phyloP scores from a whole-genome alignment of 2,888 invertebrate genomes.

The Papilio demoleus region DNA sequence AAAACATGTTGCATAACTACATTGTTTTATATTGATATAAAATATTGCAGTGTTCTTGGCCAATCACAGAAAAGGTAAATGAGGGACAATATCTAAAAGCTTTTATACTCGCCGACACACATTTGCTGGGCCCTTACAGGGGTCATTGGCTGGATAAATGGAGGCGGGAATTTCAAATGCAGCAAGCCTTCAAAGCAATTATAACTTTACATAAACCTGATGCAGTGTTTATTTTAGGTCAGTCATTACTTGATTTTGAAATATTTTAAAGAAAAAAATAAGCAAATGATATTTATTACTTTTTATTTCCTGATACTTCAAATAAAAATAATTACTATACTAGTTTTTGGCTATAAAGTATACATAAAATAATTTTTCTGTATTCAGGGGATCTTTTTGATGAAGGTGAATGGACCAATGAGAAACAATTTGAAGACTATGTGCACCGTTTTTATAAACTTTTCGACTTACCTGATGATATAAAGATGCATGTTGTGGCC shows the following conservation, averaged over 20 bases:
- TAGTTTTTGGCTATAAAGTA: too few species aligned
- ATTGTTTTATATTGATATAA: constrained; percentile 25
- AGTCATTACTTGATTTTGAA: constrained; percentile 41
- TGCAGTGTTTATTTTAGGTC: constrained; percentile 94
- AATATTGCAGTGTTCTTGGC: constrained; percentile 89
- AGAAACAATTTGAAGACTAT: constrained; percentile 90
- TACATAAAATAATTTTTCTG: neutral
- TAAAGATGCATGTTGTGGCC: constrained; percentile 88
- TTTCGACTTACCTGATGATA: constrained; percentile 87
- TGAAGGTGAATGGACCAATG: constrained; percentile 94
- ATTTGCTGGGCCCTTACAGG: constrained; percentile 91
- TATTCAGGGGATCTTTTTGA: constrained; percentile 96
- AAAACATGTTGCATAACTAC: constrained; percentile 70
- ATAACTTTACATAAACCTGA: constrained; percentile 92
- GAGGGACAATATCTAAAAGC: constrained; percentile 84
- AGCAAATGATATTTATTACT: too few species aligned
- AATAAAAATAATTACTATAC: too few species aligned
- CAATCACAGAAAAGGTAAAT: constrained; percentile 64
- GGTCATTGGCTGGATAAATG: constrained; percentile 99
- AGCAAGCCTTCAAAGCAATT: constrained; percentile 93
- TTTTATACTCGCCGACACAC: constrained; percentile 95
- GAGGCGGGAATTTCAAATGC: constrained; percentile 98
- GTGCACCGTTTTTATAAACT: constrained; percentile 90
- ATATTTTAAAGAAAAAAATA: too few species aligned
- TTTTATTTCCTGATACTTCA: too few species aligned